Percentiles rank a stretch among this genome's conserved stretches.
Evolutionary conservation across 1,140 invertebrate genomes (phyloP).

Genomic region (Matsumurasca onukii): DNA sequence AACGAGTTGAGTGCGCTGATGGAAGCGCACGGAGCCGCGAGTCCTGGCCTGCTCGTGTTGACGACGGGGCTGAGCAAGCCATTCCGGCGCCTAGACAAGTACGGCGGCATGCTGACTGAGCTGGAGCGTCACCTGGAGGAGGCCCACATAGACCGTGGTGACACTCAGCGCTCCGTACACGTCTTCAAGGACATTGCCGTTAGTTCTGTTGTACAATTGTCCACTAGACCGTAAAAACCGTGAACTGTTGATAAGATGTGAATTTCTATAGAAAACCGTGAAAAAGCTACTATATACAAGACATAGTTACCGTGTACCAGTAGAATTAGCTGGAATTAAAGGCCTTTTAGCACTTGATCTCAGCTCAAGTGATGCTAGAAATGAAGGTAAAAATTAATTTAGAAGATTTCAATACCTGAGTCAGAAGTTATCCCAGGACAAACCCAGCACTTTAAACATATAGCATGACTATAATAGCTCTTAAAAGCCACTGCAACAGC

Average conservation of each 20-base stretch:
- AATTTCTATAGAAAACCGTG: not conserved
- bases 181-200: constrained; percentile 95
- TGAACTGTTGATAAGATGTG: not conserved
- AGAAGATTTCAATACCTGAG: too few species aligned
- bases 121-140: constrained; percentile 94
- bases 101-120: constrained; percentile 91
- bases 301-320: not conserved
- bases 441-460: too few species aligned
- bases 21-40: constrained; percentile 78
- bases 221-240: not conserved
- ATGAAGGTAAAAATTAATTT: too few species aligned
- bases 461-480: too few species aligned
- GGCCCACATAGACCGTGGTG: constrained; percentile 91
- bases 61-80: constrained; percentile 93
- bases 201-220: constrained; percentile 49
- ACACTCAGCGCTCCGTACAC: constrained; percentile 89
- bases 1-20: constrained; percentile 85
- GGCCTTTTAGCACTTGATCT: not conserved
- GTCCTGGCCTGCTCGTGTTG: constrained; percentile 82
- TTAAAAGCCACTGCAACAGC: too few species aligned
- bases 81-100: constrained; percentile 93
- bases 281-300: not conserved
- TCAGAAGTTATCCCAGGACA: too few species aligned
- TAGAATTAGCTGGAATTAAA: not conserved
- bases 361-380: too few species aligned